These are phyloP conservation scores for Agrotis exclamationis DNA, from an alignment of 2,888 invertebrate species.

Conservation along the genomic window DNA sequence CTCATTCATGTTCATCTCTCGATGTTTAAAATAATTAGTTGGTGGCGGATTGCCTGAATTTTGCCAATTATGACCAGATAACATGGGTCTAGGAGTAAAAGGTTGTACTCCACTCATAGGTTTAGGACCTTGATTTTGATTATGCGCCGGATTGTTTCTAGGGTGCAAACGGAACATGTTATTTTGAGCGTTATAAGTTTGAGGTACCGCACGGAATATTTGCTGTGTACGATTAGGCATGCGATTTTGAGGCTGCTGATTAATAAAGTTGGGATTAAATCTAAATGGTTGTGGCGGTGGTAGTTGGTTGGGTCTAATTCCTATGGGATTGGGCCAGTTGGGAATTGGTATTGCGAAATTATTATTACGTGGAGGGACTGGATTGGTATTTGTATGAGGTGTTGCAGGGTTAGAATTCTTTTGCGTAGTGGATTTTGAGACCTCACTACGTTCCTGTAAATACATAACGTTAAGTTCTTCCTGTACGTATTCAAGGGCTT, in stretches of 20 bases:
- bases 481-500: not conserved
- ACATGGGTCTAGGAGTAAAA: not conserved
- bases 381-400: not conserved
- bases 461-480: not conserved
- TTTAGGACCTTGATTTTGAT: not conserved
- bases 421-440: not conserved
- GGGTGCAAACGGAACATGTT: conserved; percentile 1
- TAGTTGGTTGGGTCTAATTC: too few species aligned
- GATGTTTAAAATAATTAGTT: not conserved
- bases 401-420: not conserved
- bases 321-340: conserved; percentile 7
- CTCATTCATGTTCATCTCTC: conserved; percentile 4
- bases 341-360: not conserved
- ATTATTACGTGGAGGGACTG: not conserved
- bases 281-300: conserved; percentile 12
- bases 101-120: not conserved
- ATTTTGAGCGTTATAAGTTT: not conserved
- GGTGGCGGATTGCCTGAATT: not conserved
- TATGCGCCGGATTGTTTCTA: not conserved
- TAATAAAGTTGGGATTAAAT: not conserved
- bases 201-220: conserved; percentile 2
- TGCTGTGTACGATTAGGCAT: not conserved
- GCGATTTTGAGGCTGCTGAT: not conserved
- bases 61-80: not conserved
- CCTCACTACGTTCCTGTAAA: conserved; percentile 2